phyloP scores from a whole-genome alignment of 1,140 invertebrate species.

The Zaprionus kolodkinae region DNA sequence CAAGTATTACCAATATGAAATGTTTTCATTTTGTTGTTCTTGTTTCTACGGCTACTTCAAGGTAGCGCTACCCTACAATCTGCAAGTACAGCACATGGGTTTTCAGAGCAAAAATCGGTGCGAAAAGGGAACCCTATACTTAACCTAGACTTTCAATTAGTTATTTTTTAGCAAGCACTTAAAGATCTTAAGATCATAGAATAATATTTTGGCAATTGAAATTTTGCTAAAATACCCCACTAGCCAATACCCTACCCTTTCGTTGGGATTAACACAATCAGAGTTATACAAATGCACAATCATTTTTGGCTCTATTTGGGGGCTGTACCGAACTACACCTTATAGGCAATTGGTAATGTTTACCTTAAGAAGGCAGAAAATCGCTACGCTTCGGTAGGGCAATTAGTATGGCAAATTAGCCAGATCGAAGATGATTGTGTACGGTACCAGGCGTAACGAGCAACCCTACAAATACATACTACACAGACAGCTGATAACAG shows the following conservation, averaged over 20 bases:
- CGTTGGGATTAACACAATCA: background rate
- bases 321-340: background rate
- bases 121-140: background rate
- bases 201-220: too few relatives aligned
- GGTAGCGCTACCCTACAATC: slow-evolving; percentile 17
- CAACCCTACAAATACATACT: background rate
- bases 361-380: background rate
- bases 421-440: slow-evolving; percentile 1
- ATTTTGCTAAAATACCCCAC: background rate
- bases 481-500: slow-evolving; percentile 8
- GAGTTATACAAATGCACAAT: too few relatives aligned
- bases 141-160: background rate
- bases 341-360: background rate
- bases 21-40: slow-evolving; percentile 10
- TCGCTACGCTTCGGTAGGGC: background rate
- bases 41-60: slow-evolving; percentile 3
- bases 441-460: slow-evolving; percentile 2
- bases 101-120: background rate
- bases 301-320: background rate
- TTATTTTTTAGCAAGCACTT: too few relatives aligned
- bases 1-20: slow-evolving; percentile 16
- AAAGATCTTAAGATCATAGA: too few relatives aligned
- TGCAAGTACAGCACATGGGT: background rate
- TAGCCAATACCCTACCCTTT: background rate
- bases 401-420: slow-evolving; percentile 8